phyloP scores from a whole-genome alignment of 2,888 invertebrate genomes.

The Aromia moschata region DNA sequence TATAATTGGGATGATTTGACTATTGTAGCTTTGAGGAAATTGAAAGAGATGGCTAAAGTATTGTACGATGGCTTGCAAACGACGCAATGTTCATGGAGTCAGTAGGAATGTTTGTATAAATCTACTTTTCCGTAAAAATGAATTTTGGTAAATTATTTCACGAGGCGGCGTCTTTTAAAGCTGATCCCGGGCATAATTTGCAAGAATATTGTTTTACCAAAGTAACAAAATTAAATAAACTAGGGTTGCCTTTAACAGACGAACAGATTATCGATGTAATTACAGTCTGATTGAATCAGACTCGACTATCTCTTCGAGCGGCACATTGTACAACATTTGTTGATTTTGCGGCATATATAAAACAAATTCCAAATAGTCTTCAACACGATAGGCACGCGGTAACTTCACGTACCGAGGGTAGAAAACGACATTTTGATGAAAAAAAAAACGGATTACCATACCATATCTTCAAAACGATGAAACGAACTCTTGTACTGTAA shows the following conservation, averaged over 20 bases:
- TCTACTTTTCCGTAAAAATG: background rate
- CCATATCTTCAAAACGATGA: background rate
- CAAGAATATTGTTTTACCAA: constrained; percentile 3
- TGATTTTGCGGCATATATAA: constrained; percentile 8
- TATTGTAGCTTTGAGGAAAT: constrained; percentile 2
- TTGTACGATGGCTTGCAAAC: constrained; percentile 43
- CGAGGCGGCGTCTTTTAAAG: constrained; percentile 1
- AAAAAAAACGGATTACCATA: background rate
- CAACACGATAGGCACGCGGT: background rate
- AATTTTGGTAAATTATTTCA: constrained; percentile 10
- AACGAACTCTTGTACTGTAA: background rate
- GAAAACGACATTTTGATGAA: constrained; percentile 4
- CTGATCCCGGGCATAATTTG: constrained; percentile 40
- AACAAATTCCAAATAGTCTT: background rate
- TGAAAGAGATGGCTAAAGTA: constrained; percentile 6
- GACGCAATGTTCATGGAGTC: constrained; percentile 30
- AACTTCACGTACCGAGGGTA: background rate
- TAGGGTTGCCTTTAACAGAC: constrained; percentile 4
- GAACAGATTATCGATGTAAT: constrained; percentile 7
- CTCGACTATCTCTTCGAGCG: constrained; percentile 1
- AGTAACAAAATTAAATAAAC: constrained; percentile 6
- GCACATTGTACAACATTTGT: constrained; percentile 4
- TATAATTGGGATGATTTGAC: constrained; percentile 7
- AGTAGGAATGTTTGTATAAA: background rate
- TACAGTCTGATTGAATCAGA: background rate